These are phyloP conservation scores for Alentia gelatinosa DNA, from an alignment of 2,888 invertebrate species.

Conservation along the genomic window DNA sequence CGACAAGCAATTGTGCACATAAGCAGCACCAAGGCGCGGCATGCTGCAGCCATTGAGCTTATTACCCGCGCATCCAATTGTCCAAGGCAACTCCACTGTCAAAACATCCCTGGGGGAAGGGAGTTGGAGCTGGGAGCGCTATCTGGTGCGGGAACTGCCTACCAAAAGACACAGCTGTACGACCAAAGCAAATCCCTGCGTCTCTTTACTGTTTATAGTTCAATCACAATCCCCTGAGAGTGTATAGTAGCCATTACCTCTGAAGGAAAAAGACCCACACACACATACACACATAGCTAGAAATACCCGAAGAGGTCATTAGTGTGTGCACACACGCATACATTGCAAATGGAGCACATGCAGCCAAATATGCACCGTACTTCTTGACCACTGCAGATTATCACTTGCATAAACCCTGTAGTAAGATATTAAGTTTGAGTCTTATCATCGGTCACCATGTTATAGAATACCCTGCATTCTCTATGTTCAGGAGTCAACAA, in stretches of 20 bases:
- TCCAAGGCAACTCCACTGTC: too few relatives aligned
- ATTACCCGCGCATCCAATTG: neutral
- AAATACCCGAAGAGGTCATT: neutral
- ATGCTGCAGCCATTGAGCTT: neutral
- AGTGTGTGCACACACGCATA: neutral
- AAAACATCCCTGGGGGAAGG: too few relatives aligned
- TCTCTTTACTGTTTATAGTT: neutral
- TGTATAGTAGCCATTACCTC: neutral
- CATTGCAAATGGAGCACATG: neutral
- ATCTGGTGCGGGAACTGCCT: neutral
- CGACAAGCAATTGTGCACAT: neutral
- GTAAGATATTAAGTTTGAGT: neutral
- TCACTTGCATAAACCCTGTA: neutral
- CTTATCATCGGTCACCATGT: neutral
- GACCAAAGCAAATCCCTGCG: neutral
- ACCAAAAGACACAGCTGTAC: neutral
- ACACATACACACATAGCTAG: neutral
- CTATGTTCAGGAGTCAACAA: too few relatives aligned
- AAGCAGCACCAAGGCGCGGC: neutral
- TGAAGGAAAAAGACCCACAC: neutral
- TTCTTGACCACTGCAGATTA: neutral
- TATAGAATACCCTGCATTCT: neutral
- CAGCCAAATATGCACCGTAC: neutral
- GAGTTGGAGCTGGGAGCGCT: neutral
- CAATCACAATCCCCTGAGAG: slow-evolving; percentile 40